phyloP scores from a whole-genome alignment of 2,113 vertebrate species.

The Halcyon malimbica region DNA sequence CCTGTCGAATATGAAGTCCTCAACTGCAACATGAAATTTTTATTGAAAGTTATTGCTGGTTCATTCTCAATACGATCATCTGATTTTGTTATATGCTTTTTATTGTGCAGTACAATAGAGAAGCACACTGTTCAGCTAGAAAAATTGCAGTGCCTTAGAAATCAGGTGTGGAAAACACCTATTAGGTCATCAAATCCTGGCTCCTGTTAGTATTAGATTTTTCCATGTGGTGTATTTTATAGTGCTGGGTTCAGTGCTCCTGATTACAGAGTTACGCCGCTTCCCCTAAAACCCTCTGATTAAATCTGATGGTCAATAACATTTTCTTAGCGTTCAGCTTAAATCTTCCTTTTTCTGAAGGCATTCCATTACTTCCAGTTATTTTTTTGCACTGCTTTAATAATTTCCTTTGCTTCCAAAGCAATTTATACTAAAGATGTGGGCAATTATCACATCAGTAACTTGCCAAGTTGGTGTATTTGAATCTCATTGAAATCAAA shows the following conservation, averaged over 20 bases:
- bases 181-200: neutral
- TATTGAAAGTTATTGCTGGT: constrained; percentile 1
- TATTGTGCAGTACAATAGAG: neutral
- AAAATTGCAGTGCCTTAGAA: constrained; percentile 15
- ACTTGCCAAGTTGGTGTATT: neutral
- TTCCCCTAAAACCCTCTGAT: neutral
- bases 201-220: neutral
- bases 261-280: neutral
- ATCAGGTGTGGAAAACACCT: constrained; percentile 3
- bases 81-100: constrained; percentile 14
- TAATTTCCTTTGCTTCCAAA: constrained; percentile 6
- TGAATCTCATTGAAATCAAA: neutral
- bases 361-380: neutral
- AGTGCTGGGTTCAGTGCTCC: neutral
- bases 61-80: neutral
- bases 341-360: neutral
- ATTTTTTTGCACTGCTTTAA: neutral
- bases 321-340: neutral
- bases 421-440: neutral
- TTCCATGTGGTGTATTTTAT: neutral
- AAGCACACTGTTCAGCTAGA: neutral
- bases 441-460: neutral
- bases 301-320: neutral
- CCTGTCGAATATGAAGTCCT: neutral
- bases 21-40: neutral